Base-by-base conservation (phyloP, 1,140 invertebrate species). In the Achroia grisella region DNA sequence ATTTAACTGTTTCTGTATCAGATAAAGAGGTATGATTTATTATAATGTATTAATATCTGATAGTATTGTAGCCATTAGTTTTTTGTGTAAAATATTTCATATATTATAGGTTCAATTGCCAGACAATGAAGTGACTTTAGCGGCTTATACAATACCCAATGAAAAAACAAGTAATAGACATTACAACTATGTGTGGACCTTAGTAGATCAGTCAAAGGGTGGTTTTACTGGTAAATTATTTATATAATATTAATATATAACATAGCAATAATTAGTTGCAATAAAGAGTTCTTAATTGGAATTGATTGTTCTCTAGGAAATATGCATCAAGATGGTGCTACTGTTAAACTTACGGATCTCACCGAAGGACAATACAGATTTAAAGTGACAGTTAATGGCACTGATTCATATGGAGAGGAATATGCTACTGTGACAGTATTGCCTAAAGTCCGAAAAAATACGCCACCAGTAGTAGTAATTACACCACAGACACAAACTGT, bases 361-460 rank as follows among this genome's bases (percentile, higher is more conserved):
- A 92, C 91, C 0, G 93, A 95, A 74, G 97, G 97, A 1, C 79
- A 95, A 31, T 98, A 98, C 70, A 91, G 90, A 31, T 97, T 98
- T 71, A 94, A 95, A 85, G 94, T 98, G 27, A 88, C 88, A 2
- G 90, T 91, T 0, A 91, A 89, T 33, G 96, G 96, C 0, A 94
- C 90, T 5, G 90, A 90, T 57, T 90, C 92, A 27, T 93, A 91
- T 78, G 96, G 96, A 12, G 93, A 96, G 74, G 92, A 94, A 0
- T 91, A 91, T 62, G 95, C 95, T 0, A 97, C 97, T 80, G 94
- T 98, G 1, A 97, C 94, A n/a, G 96, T 98, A 13, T 74, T 94
- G 55, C 94, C 96, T 52, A 94, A 93, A n/a, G 92, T 94, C 55
- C 84, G 95, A 41, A 91, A 93, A 28, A 98, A 98, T 82, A 90